Evolutionary conservation across 2,797 vertebrate species (phyloP), one percentile per base, ranked within the genome.

Genomic region (Oreonectes daqikongensis): DNA sequence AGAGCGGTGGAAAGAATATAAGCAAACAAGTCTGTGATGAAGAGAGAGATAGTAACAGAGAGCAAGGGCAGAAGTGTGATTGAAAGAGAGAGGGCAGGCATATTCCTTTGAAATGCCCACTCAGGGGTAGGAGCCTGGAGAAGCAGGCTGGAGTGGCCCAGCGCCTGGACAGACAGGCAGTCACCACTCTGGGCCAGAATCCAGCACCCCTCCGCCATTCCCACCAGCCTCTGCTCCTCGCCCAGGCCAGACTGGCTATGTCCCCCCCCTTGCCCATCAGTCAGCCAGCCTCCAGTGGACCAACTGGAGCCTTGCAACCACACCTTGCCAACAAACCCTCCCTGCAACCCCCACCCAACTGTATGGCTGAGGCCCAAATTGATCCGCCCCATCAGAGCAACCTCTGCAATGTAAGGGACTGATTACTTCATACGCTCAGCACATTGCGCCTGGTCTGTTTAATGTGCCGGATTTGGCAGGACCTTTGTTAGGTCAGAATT

Each of bases 91-190:
- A 91, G 86, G 89, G 90, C 85, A 84, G 85, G 89, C 90, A 90
- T 87, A 89, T 91, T 89, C 83, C 90, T 93, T 93, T 93, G 92
- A 94, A 92, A 93, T 92, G 91, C 90, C 89, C 91, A 90, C 88
- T 86, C 88, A 90, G 90, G 93, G 92, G 90, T 91, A 92, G 90
- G 89, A 91, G 90, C 91, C 89, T 91, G 91, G 90, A 87, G 90
- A 89, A 88, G 88, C 90, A 90, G 89, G 90, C 90, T 92, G 89
- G 88, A 83, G 88, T 90, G 91, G 90, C 90, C 88, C 91, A 90
- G 91, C 85, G 90, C 90, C 89, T 91, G 90, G 89, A 90, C 91
- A 93, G 92, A 93, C 92, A 94, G 91, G 91, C 92, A 92, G 91
- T 92, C 92, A 93, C 91, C 90, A 87, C 84, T 86, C 90, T 91